Conservation (phyloP, 2,888 invertebrate genomes). For the Nowickia ferox region DNA sequence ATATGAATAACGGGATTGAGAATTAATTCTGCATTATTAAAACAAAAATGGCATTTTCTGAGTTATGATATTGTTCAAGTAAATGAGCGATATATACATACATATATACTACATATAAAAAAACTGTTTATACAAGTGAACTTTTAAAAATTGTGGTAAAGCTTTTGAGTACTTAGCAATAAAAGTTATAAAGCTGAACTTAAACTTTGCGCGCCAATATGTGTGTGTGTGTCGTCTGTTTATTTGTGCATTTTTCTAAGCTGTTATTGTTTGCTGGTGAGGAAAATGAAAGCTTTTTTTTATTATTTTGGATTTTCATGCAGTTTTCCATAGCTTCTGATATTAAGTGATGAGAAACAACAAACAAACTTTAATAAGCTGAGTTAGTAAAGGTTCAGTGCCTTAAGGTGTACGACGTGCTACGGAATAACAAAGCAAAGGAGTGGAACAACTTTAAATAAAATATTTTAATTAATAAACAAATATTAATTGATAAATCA, state of each 20-base stretch:
- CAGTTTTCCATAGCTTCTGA: slow-evolving; percentile 56
- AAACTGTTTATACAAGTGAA: slow-evolving; percentile 20
- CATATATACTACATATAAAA: neutral
- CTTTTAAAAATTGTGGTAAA: slow-evolving; percentile 45
- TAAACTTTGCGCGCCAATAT: slow-evolving; percentile 42
- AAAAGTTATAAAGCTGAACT: slow-evolving; percentile 47
- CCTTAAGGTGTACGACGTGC: slow-evolving; percentile 67
- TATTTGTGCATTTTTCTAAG: slow-evolving; percentile 27
- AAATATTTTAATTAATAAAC: slow-evolving; percentile 3
- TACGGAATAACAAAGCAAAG: slow-evolving; percentile 54
- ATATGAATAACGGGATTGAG: too few species aligned
- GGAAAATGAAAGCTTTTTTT: slow-evolving; percentile 64
- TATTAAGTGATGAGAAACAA: slow-evolving; percentile 56
- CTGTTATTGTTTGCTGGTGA: slow-evolving; percentile 9
- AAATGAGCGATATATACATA: too few species aligned
- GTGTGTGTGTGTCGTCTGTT: neutral
- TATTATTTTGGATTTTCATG: slow-evolving; percentile 56
- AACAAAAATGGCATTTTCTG: too few species aligned
- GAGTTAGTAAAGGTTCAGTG: slow-evolving; percentile 70
- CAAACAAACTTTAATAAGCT: slow-evolving; percentile 46
- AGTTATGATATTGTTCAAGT: too few species aligned
- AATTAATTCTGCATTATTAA: too few species aligned
- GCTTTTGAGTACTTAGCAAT: slow-evolving; percentile 62
- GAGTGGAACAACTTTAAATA: neutral
- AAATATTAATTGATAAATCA: slow-evolving; percentile 21